Conservation (phyloP, 1,140 invertebrate genomes). For the Andricus grossulariae region DNA sequence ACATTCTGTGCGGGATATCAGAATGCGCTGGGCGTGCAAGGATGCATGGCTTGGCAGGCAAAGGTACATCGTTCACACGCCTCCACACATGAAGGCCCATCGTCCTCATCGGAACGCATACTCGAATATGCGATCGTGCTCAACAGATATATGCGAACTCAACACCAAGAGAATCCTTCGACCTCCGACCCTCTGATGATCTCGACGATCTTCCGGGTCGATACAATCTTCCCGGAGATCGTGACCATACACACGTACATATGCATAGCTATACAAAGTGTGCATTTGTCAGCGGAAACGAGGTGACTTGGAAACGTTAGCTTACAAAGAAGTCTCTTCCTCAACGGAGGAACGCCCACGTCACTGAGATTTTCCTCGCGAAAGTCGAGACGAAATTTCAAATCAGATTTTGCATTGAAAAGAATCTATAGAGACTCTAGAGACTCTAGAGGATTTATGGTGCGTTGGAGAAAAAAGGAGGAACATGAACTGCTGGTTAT, state of each 20-base stretch:
- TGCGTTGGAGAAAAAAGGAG: neutral
- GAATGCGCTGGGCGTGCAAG: neutral
- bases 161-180: slow-evolving; percentile 12
- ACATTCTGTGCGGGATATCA: neutral
- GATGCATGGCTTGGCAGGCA: too few relatives aligned
- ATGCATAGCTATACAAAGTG: neutral
- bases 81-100: neutral
- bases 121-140: slow-evolving; percentile 12
- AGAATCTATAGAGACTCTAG: neutral
- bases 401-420: too few relatives aligned
- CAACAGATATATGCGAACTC: slow-evolving; percentile 3
- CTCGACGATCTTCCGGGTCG: slow-evolving; percentile 26
- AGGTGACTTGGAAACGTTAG: neutral
- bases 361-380: neutral
- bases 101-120: neutral
- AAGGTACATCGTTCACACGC: slow-evolving; percentile 20
- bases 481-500: neutral
- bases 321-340: neutral
- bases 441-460: neutral
- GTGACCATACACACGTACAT: neutral
- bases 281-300: slow-evolving; percentile 4
- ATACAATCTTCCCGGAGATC: slow-evolving; percentile 2
- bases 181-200: slow-evolving; percentile 21
- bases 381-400: neutral
- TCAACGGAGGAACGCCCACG: neutral